Evolutionary conservation across 2,113 vertebrate genomes (phyloP).

Genomic region (Alectura lathami): DNA sequence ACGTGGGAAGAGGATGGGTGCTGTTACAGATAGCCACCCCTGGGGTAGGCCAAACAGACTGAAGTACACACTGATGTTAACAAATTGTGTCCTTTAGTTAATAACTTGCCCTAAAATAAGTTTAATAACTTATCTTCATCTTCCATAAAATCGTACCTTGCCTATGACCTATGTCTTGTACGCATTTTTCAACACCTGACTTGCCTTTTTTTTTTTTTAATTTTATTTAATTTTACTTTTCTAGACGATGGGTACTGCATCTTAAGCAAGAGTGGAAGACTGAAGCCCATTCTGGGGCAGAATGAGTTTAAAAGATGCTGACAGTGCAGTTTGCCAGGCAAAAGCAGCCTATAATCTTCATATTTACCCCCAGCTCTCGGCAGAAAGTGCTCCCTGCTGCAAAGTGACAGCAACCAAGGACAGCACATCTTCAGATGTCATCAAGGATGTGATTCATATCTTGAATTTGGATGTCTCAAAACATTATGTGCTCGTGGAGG

Average conservation of each 20-base stretch:
- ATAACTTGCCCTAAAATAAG: not conserved
- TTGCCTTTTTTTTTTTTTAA: not conserved
- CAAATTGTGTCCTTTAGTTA: not conserved
- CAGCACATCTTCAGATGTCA: constrained; percentile 79
- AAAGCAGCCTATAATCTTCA: constrained; percentile 78
- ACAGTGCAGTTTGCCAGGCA: constrained; percentile 69
- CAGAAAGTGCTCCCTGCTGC: constrained; percentile 76
- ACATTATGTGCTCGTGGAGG: constrained; percentile 85
- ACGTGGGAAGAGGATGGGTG: not conserved
- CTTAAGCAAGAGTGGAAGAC: constrained; percentile 79
- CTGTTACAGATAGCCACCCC: not conserved
- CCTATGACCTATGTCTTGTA: not conserved
- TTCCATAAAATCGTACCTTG: not conserved
- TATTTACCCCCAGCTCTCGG: constrained; percentile 84
- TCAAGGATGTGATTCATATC: constrained; percentile 75
- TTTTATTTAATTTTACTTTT: not conserved
- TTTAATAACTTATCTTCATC: not conserved
- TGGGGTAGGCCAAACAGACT: not conserved
- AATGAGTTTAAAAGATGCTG: constrained; percentile 85
- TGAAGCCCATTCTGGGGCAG: constrained; percentile 75
- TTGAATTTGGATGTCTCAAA: constrained; percentile 79
- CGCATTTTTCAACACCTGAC: not conserved
- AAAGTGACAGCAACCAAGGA: constrained; percentile 79
- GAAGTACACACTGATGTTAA: not conserved
- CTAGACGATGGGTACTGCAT: constrained; percentile 79